Conservation (phyloP, 1,140 invertebrate genomes). For the Phymorhynchus buccinoides region DNA sequence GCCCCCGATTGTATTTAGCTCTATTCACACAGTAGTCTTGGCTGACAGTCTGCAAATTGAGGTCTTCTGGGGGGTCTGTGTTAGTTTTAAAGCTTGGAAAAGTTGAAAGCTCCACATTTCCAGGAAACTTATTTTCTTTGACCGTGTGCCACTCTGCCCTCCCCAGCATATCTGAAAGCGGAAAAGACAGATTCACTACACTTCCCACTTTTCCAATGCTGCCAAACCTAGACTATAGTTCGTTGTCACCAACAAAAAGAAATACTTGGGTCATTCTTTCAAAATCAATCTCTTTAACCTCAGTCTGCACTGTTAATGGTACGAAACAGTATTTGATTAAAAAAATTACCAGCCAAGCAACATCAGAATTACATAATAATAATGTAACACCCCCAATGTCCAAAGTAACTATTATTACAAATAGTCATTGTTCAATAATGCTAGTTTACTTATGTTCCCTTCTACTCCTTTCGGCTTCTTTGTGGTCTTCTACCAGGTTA, state of each 20-base stretch:
- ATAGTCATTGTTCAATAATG: too few species aligned
- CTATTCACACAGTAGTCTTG: not conserved
- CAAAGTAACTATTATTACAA: too few species aligned
- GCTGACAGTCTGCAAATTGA: not conserved
- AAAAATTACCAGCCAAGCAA: too few species aligned
- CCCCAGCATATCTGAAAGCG: conserved; percentile 17
- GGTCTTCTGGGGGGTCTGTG: not conserved
- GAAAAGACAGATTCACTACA: not conserved
- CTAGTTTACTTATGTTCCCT: too few species aligned
- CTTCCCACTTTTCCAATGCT: not conserved
- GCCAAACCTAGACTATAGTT: too few species aligned
- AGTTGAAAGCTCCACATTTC: not conserved
- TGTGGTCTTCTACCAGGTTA: too few species aligned
- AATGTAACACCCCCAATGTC: too few species aligned
- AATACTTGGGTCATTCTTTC: not conserved
- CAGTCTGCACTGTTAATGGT: too few species aligned
- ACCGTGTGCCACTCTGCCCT: not conserved
- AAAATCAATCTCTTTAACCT: too few species aligned
- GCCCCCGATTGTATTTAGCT: not conserved
- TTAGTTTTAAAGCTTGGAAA: not conserved
- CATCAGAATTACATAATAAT: too few species aligned
- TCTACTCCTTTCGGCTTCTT: too few species aligned
- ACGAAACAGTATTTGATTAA: too few species aligned
- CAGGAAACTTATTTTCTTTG: not conserved
- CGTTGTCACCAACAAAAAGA: not conserved